These are phyloP conservation scores for Saccopteryx bilineata DNA, from an alignment of 2,113 vertebrate species.

Conservation along the genomic window DNA sequence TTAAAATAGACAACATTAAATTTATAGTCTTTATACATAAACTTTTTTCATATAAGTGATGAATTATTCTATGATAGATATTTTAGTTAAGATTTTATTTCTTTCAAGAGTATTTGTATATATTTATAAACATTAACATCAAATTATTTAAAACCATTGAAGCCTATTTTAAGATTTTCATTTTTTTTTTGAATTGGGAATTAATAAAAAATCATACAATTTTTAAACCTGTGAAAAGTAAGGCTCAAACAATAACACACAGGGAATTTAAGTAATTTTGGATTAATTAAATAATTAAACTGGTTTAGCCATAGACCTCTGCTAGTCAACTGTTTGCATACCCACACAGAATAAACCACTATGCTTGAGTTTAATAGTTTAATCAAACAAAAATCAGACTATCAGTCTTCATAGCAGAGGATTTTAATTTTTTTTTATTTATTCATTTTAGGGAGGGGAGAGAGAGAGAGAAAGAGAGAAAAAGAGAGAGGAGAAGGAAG, in stretches of 20 bases:
- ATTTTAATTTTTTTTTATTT: no score
- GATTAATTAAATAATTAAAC: constrained; percentile 9
- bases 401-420: background rate
- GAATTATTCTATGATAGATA: background rate
- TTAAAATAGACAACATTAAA: background rate
- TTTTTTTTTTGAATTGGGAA: background rate
- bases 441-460: no score
- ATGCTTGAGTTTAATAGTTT: background rate
- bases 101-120: background rate
- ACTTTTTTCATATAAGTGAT: background rate
- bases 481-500: no score
- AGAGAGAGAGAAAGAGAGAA: no score
- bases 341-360: background rate
- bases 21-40: background rate
- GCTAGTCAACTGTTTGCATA: background rate
- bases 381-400: constrained; percentile 22
- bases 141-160: background rate
- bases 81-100: background rate
- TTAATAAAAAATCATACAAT: background rate
- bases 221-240: constrained; percentile 19
- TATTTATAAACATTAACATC: background rate
- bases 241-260: background rate
- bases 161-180: background rate
- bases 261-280: background rate
- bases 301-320: background rate